phyloP scores from a whole-genome alignment of 2,888 invertebrate genomes.

The Melipona beecheii region DNA sequence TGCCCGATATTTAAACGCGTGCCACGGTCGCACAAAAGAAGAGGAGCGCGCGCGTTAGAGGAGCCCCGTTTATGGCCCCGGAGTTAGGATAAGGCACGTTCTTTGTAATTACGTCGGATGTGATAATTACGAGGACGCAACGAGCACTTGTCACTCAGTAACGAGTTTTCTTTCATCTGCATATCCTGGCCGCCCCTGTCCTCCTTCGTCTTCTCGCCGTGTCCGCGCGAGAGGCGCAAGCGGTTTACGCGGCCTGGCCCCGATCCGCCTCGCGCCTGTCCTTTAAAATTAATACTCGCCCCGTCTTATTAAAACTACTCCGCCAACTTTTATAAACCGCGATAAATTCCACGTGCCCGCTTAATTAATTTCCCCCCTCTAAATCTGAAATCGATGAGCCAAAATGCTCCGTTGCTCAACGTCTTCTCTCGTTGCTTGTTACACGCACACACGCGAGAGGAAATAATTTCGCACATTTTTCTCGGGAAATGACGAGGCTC shows the following conservation, averaged over 20 bases:
- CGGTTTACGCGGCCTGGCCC: slow-evolving; percentile 56
- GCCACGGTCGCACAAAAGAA: slow-evolving; percentile 55
- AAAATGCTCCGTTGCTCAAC: background rate
- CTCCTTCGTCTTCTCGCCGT: slow-evolving; percentile 45
- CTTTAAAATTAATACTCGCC: slow-evolving; percentile 64
- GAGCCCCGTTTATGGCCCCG: slow-evolving; percentile 63
- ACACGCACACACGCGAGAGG: too few species aligned
- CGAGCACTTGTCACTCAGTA: slow-evolving; percentile 72
- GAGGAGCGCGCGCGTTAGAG: slow-evolving; percentile 47
- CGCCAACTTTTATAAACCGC: slow-evolving; percentile 38
- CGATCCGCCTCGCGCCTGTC: slow-evolving; percentile 60
- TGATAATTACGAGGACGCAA: slow-evolving; percentile 73
- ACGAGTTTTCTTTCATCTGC: slow-evolving; percentile 75
- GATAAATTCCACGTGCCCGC: slow-evolving; percentile 35
- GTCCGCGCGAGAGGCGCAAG: slow-evolving; percentile 58
- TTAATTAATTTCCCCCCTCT: slow-evolving; percentile 42
- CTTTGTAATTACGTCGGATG: slow-evolving; percentile 73
- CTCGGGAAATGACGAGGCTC: too few species aligned
- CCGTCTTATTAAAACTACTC: slow-evolving; percentile 51
- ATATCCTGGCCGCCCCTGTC: slow-evolving; percentile 57
- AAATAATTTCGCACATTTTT: too few species aligned
- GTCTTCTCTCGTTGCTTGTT: background rate
- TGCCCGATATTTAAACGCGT: slow-evolving; percentile 58
- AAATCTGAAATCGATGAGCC: slow-evolving; percentile 43
- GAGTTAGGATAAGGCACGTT: slow-evolving; percentile 74